Percentiles rank a stretch among this genome's conserved stretches.
These are phyloP conservation scores for Novumbra hubbsi DNA, from an alignment of 2,797 vertebrate genomes.

Conservation along the genomic window DNA sequence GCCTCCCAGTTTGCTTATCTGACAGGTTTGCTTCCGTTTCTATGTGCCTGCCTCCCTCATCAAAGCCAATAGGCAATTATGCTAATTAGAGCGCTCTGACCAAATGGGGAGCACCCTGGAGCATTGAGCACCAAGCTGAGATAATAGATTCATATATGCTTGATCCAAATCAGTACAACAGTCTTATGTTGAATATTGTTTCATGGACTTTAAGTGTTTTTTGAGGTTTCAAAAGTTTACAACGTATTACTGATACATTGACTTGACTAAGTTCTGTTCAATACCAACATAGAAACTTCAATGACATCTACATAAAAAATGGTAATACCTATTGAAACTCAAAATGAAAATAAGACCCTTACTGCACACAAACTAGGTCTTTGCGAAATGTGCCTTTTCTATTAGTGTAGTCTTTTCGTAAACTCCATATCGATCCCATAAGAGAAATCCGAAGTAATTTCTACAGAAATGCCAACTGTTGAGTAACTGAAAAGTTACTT, in stretches of 20 bases:
- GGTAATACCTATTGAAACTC: not conserved
- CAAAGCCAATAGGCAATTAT: constrained; percentile 73
- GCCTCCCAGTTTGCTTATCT: constrained; percentile 41
- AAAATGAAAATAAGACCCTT: not conserved
- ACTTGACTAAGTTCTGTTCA: not conserved
- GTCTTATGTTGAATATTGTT: not conserved
- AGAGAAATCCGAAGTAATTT: too few relatives aligned
- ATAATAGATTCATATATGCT: constrained; percentile 67
- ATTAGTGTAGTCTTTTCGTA: not conserved
- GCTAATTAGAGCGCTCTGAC: constrained; percentile 64
- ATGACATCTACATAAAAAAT: not conserved
- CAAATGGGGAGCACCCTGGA: constrained; percentile 59
- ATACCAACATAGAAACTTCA: not conserved
- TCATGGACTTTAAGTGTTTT: constrained; percentile 30
- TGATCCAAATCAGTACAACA: constrained; percentile 57
- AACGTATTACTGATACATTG: constrained; percentile 7
- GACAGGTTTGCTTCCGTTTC: constrained; percentile 55
- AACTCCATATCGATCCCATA: not conserved
- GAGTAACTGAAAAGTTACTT: not conserved
- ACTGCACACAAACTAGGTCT: not conserved
- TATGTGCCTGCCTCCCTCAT: constrained; percentile 65
- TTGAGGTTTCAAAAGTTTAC: constrained; percentile 5
- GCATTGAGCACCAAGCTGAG: constrained; percentile 64
- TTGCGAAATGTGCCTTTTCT: not conserved
- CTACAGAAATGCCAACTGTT: not conserved